phyloP scores from a whole-genome alignment of 2,113 vertebrate genomes.

The Eulemur macaco region DNA sequence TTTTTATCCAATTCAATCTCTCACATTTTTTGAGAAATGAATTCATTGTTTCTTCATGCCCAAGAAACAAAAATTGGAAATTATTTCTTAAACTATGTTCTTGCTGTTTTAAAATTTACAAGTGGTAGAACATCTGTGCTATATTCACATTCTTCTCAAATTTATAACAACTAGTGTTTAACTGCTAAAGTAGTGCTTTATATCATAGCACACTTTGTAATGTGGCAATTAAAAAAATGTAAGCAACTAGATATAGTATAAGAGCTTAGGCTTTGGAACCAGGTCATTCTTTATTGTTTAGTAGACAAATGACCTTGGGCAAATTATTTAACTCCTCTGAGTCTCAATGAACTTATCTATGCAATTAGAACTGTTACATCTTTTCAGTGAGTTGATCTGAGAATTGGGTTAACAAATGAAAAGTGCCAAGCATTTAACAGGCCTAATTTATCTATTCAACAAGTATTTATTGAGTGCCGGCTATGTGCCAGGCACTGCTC shows the following conservation, averaged over 20 bases:
- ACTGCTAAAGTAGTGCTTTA: background rate
- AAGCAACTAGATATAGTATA: background rate
- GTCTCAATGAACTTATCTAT: background rate
- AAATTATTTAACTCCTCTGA: slow-evolving; percentile 41
- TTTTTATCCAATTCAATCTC: slow-evolving; percentile 5
- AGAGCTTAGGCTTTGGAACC: background rate
- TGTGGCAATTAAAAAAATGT: background rate
- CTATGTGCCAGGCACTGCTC: background rate
- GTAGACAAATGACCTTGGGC: slow-evolving; percentile 17
- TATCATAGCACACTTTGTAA: background rate
- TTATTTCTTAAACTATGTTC: background rate
- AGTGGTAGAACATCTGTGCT: background rate
- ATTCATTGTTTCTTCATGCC: slow-evolving; percentile 2
- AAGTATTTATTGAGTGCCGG: slow-evolving; percentile 34
- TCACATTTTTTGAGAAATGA: slow-evolving; percentile 13
- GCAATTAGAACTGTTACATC: slow-evolving; percentile 26
- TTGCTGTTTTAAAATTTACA: background rate
- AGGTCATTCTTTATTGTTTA: slow-evolving; percentile 34
- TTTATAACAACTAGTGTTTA: background rate
- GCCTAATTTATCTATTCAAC: slow-evolving; percentile 5
- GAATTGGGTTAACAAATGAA: slow-evolving; percentile 51
- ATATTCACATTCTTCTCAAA: background rate
- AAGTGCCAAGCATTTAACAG: background rate
- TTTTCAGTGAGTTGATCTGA: slow-evolving; percentile 26
- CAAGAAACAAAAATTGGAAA: background rate